These are phyloP conservation scores for Lathamus discolor DNA, from an alignment of 2,113 vertebrate species.

Conservation along the genomic window DNA sequence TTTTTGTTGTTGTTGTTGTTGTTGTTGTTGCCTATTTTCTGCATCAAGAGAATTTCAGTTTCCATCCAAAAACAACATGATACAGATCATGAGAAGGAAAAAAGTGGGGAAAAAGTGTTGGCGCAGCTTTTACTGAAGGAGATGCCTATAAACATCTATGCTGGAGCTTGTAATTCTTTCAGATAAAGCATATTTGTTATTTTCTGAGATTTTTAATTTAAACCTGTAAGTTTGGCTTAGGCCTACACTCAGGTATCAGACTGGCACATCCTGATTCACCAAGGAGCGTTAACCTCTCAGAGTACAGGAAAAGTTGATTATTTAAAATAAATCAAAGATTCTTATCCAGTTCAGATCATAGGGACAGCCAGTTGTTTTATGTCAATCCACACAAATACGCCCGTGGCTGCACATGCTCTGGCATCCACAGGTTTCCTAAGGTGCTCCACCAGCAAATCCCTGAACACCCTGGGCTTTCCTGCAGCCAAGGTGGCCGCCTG, in stretches of 20 bases:
- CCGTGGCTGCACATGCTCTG: not conserved
- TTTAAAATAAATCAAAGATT: not conserved
- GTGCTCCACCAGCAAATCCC: not conserved
- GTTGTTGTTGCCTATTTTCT: not conserved
- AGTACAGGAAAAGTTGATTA: not conserved
- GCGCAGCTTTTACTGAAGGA: not conserved
- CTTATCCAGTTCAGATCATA: not conserved
- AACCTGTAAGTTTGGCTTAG: not conserved
- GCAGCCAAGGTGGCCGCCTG: not conserved
- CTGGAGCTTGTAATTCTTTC: constrained; percentile 6
- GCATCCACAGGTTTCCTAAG: not conserved
- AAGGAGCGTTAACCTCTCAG: not conserved
- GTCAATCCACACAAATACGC: accelerated
- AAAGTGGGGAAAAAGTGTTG: not conserved
- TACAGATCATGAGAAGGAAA: not conserved
- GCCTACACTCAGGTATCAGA: not conserved
- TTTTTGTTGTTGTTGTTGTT: too few relatives aligned
- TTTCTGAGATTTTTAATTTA: not conserved
- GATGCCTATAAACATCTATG: not conserved
- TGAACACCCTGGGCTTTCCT: not conserved
- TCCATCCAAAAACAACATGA: constrained; percentile 27
- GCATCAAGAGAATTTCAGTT: constrained; percentile 14
- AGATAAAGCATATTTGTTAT: not conserved
- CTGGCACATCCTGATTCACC: not conserved
- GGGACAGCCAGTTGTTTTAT: accelerated